Evolutionary conservation across 2,797 vertebrate genomes (phyloP).

Genomic region (Leontopithecus rosalia): DNA sequence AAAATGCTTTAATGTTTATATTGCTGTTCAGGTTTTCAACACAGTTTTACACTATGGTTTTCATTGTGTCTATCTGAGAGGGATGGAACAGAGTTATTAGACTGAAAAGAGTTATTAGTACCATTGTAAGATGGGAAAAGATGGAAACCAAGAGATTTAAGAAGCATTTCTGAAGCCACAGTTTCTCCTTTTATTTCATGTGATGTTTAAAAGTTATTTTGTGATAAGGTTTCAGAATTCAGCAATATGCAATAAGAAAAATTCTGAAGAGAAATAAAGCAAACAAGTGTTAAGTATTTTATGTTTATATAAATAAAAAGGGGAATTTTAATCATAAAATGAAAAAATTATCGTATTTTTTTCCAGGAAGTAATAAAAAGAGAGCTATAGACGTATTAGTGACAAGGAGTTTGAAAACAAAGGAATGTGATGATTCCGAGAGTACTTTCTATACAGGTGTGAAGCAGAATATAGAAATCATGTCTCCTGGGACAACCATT

Average conservation of each 20-base stretch:
- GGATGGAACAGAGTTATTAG: not conserved
- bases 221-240: not conserved
- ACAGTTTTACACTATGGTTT: not conserved
- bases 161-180: not conserved
- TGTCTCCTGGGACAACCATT: conserved; percentile 62
- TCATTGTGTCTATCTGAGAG: not conserved
- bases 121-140: not conserved
- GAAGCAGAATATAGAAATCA: not conserved
- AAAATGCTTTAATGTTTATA: not conserved
- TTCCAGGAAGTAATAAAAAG: not conserved
- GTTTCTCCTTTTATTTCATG: not conserved
- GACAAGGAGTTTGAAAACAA: not conserved
- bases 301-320: not conserved
- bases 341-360: not conserved
- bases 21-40: not conserved
- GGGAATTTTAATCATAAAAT: not conserved
- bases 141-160: not conserved
- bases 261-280: not conserved
- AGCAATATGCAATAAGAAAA: not conserved
- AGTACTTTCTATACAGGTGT: not conserved
- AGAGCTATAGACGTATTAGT: not conserved
- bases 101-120: not conserved
- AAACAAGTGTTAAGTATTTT: not conserved
- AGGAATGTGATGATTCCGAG: not conserved
- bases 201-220: not conserved